Evolutionary conservation across 2,888 invertebrate species (phyloP), one percentile per base, ranked within the genome.

Genomic region (Hofmannophila pseudospretella): DNA sequence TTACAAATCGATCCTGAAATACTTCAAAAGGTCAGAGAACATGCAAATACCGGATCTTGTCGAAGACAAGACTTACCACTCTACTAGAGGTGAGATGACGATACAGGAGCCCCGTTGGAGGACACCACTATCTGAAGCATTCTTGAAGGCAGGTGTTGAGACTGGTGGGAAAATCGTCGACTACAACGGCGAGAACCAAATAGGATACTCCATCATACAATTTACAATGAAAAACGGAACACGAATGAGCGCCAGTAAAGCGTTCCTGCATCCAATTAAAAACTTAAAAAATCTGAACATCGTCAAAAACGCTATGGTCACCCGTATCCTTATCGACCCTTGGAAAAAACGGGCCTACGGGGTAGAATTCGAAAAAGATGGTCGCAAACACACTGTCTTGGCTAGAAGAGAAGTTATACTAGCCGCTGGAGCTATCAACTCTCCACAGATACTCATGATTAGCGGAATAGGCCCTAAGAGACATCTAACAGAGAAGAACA

Each of bases 371-470:
- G 77, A 71, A 8, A 90, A 89, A 54, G 67, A 77, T 8, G 89
- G 88, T 0, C 73, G 74, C 32, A 81, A 68, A 60, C 31, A 72
- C 53, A 34, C 52, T 48, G 47, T 88, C 45, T 26, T 80, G 28
- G 91, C 91, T 0, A 85, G 81, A 36, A 88, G 88, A 51, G 94
- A 94, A 69, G 88, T 96, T 0, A 92, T 96, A 45, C 60, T 96
- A 9, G 91, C 93, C 10, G 94, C 93, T 1, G 96, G 96, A 1
- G 86, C 95, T 1, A 88, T 96, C 29, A 92, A 93, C 54, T 91
- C 94, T 1, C 95, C 96, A 0, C 95, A 96, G 59, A 63, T 96
- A 26, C 79, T 96, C 26, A 92, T 96, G 93, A 67, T 96, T 11
- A 94, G 94, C 9, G 96, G 96, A 1, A 87, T 95, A 5, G 93